These are phyloP conservation scores for Ptilonorhynchus violaceus DNA, from an alignment of 2,113 vertebrate genomes.

Conservation along the genomic window DNA sequence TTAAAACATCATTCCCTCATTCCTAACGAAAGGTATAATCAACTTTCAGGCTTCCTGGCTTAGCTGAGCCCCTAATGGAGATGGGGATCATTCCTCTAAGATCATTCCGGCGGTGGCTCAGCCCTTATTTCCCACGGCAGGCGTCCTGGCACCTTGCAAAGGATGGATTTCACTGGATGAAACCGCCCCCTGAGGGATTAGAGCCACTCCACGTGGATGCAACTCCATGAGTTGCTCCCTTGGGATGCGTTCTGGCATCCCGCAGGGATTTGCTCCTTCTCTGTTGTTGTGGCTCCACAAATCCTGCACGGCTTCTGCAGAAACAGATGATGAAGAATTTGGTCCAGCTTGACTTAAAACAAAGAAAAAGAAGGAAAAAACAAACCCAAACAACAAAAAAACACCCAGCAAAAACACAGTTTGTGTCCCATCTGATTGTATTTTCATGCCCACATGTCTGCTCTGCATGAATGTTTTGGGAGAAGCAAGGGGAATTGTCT, in stretches of 20 bases:
- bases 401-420: background rate
- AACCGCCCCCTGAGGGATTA: background rate
- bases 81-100: background rate
- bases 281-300: background rate
- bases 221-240: background rate
- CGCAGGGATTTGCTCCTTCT: background rate
- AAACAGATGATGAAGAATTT: background rate
- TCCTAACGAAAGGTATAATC: slow-evolving; percentile 54
- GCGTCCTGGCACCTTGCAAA: background rate
- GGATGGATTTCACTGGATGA: background rate
- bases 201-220: background rate
- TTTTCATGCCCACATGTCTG: slow-evolving; percentile 49
- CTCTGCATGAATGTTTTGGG: slow-evolving; percentile 21
- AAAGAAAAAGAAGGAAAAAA: background rate
- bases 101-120: background rate
- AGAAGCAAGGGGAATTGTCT: background rate
- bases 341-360: background rate
- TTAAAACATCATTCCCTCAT: slow-evolving; percentile 25
- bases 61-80: slow-evolving; percentile 18
- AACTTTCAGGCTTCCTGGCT: slow-evolving; percentile 10
- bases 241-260: background rate
- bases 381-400: background rate
- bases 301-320: accelerated
- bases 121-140: background rate
- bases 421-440: slow-evolving; percentile 19